These are phyloP conservation scores for Trichechus manatus DNA, from an alignment of 2,113 vertebrate genomes.

Conservation along the genomic window DNA sequence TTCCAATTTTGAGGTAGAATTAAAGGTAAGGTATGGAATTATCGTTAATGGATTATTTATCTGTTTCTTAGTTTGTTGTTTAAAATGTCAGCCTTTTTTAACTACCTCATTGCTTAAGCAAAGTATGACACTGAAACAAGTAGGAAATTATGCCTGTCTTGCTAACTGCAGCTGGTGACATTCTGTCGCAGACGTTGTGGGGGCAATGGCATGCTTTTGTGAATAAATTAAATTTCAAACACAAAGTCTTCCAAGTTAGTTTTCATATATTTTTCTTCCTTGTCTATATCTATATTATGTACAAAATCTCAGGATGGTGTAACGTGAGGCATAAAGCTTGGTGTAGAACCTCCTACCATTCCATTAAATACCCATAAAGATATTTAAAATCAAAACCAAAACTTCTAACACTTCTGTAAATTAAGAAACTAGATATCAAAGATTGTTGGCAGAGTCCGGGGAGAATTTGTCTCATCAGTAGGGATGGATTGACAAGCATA, in stretches of 20 bases:
- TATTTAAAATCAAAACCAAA: conserved; percentile 42
- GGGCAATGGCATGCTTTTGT: conserved; percentile 62
- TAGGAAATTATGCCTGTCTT: conserved; percentile 54
- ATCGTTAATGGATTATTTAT: conserved; percentile 41
- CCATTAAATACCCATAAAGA: conserved; percentile 26
- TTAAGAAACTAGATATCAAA: conserved; percentile 48
- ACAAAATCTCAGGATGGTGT: conserved; percentile 13
- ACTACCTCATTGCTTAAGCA: conserved; percentile 51
- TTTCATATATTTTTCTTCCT: conserved; percentile 64
- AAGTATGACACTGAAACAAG: conserved; percentile 56
- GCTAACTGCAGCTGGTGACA: conserved; percentile 67
- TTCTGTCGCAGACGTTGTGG: conserved; percentile 65
- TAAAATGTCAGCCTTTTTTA: conserved; percentile 57
- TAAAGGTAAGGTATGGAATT: conserved; percentile 32
- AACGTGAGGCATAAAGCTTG: conserved; percentile 44
- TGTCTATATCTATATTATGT: conserved; percentile 33
- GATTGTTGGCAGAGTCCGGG: conserved; percentile 24
- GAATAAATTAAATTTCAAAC: conserved; percentile 68
- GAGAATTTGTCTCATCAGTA: conserved; percentile 47
- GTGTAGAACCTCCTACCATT: background rate
- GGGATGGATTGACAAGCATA: conserved; percentile 4
- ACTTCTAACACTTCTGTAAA: conserved; percentile 31
- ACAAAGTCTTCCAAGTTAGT: conserved; percentile 44
- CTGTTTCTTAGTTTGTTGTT: conserved; percentile 61
- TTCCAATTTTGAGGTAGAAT: conserved; percentile 48